These are phyloP conservation scores for Fopius arisanus DNA, from an alignment of 1,140 invertebrate species.

Conservation along the genomic window DNA sequence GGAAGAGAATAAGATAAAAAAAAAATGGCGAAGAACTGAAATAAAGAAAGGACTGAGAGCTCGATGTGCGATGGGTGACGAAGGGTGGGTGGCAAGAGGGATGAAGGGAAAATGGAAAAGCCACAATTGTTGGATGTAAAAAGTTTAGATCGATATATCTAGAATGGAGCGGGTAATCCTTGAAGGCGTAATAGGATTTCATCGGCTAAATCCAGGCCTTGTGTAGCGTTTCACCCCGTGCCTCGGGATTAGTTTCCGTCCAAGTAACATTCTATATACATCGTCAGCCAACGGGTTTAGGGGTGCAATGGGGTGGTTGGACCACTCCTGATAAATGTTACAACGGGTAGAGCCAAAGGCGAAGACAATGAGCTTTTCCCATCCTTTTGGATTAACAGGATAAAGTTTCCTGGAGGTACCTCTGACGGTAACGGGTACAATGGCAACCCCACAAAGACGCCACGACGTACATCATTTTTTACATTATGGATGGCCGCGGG, in stretches of 20 bases:
- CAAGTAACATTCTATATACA: slow-evolving; percentile 7
- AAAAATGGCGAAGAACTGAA: background rate
- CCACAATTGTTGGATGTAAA: background rate
- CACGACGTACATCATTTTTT: background rate
- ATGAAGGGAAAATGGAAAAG: background rate
- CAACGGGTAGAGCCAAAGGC: background rate
- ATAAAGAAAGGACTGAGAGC: background rate
- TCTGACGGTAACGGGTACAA: background rate
- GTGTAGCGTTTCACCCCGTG: background rate
- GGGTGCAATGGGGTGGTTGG: background rate
- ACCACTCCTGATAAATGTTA: slow-evolving; percentile 9
- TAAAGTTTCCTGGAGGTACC: slow-evolving; percentile 7
- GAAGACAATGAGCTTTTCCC: slow-evolving; percentile 7
- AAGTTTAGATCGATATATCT: background rate
- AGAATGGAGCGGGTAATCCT: background rate
- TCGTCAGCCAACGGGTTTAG: background rate
- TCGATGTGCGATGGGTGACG: too few species aligned
- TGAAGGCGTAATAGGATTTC: background rate
- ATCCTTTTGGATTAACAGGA: slow-evolving; percentile 4
- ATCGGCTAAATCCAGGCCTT: background rate
- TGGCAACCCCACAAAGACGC: background rate
- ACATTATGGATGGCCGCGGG: too few species aligned
- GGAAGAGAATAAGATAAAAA: background rate
- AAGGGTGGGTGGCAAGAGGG: too few species aligned
- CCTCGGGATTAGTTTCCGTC: slow-evolving; percentile 4